These are phyloP conservation scores for Limnephilus lunatus DNA, from an alignment of 2,888 invertebrate species.

Conservation along the genomic window DNA sequence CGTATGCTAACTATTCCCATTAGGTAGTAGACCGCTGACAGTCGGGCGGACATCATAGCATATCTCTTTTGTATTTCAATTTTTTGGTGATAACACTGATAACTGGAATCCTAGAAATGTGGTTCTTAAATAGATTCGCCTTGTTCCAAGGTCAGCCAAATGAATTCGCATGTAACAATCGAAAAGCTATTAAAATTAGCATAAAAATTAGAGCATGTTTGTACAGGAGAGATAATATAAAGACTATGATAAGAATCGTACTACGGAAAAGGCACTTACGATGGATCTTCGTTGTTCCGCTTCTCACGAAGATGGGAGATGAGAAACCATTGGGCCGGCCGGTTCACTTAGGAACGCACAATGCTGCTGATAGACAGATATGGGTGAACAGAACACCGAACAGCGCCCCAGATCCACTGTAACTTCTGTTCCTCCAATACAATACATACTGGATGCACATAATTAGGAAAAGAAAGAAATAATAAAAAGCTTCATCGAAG, in stretches of 20 bases:
- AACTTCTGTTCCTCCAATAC: neutral
- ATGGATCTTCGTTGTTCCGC: slow-evolving; percentile 9
- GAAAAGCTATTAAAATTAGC: neutral
- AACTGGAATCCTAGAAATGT: too few species aligned
- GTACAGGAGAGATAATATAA: neutral
- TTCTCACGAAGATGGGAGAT: slow-evolving; percentile 32
- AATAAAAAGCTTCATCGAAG: neutral
- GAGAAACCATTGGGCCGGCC: slow-evolving; percentile 3
- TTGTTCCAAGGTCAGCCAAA: neutral
- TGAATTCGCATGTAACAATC: neutral
- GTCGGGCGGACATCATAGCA: too few species aligned
- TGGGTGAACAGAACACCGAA: neutral
- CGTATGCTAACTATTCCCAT: too few species aligned
- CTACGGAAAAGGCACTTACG: neutral
- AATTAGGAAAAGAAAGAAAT: neutral
- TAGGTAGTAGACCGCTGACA: too few species aligned
- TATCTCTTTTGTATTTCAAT: too few species aligned
- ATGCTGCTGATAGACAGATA: slow-evolving; percentile 10
- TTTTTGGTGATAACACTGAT: too few species aligned
- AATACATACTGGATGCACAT: neutral
- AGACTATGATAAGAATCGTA: neutral
- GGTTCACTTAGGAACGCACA: slow-evolving; percentile 31
- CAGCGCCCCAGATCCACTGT: neutral
- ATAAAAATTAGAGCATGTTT: neutral
- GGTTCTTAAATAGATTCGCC: neutral